Conservation (phyloP, 2,113 vertebrate species). For the Scophthalmus maximus region DNA sequence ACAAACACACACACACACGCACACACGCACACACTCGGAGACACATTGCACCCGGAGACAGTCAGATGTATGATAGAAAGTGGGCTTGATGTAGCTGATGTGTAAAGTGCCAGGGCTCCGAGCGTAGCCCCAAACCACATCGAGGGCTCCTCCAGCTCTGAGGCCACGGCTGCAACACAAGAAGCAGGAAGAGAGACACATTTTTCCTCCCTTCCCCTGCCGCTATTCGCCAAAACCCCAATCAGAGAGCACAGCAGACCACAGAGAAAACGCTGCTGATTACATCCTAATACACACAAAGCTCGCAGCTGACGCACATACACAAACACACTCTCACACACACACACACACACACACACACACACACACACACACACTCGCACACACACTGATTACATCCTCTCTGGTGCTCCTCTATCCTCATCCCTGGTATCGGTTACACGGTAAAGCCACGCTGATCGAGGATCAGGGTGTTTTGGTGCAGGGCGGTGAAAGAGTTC, state of each 20-base stretch:
- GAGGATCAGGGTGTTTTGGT: slow-evolving; percentile 70
- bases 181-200: slow-evolving; percentile 56
- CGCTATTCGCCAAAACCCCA: slow-evolving; percentile 71
- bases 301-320: slow-evolving; percentile 57
- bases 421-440: slow-evolving; percentile 73
- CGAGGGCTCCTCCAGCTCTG: slow-evolving; percentile 33
- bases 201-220: slow-evolving; percentile 50
- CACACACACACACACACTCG: slow-evolving; percentile 46
- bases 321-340: slow-evolving; percentile 40
- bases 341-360: slow-evolving; percentile 19
- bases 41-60: slow-evolving; percentile 19
- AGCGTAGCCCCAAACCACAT: slow-evolving; percentile 60
- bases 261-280: slow-evolving; percentile 76
- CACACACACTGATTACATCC: slow-evolving; percentile 74
- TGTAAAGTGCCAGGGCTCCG: slow-evolving; percentile 51
- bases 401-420: slow-evolving; percentile 64
- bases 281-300: slow-evolving; percentile 78
- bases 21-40: too few relatives aligned
- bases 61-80: slow-evolving; percentile 28
- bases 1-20: slow-evolving; percentile 27
- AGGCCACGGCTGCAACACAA: slow-evolving; percentile 59
- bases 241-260: slow-evolving; percentile 75
- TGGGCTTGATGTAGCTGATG: slow-evolving; percentile 49
- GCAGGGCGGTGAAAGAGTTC: slow-evolving; percentile 46
- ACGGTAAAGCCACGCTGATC: slow-evolving; percentile 70